phyloP scores from a whole-genome alignment of 2,888 invertebrate species.

The Gandaritis pyraliata region DNA sequence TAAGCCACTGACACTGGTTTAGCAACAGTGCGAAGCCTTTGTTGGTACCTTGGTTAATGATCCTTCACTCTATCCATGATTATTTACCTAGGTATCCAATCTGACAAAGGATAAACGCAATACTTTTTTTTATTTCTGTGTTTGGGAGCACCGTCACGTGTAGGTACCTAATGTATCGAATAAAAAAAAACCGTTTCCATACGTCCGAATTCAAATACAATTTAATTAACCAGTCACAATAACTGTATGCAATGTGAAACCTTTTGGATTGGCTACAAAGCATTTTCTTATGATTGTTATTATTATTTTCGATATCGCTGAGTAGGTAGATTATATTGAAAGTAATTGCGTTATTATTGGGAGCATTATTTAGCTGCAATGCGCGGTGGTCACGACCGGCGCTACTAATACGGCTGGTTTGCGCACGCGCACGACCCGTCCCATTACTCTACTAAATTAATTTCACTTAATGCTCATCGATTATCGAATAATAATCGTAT shows the following conservation, averaged over 20 bases:
- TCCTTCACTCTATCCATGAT: slow-evolving; percentile 47
- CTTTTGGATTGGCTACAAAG: neutral
- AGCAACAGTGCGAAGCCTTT: slow-evolving; percentile 63
- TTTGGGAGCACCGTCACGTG: too few species aligned
- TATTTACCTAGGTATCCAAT: slow-evolving; percentile 46
- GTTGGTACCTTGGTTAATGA: slow-evolving; percentile 54
- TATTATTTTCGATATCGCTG: slow-evolving; percentile 5
- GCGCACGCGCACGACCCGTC: slow-evolving; percentile 74
- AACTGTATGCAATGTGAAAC: neutral
- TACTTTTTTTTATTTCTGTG: too few species aligned
- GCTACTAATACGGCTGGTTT: slow-evolving; percentile 61
- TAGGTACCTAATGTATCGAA: too few species aligned
- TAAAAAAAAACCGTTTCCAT: too few species aligned
- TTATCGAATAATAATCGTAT: slow-evolving; percentile 79
- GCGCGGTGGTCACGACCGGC: slow-evolving; percentile 58
- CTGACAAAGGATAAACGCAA: too few species aligned
- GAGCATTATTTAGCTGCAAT: slow-evolving; percentile 58
- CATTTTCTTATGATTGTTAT: slow-evolving; percentile 7
- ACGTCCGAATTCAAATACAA: too few species aligned
- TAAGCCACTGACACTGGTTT: slow-evolving; percentile 62
- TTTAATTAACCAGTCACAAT: too few species aligned
- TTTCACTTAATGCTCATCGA: slow-evolving; percentile 82
- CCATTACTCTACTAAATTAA: slow-evolving; percentile 82
- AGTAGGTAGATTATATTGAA: slow-evolving; percentile 39
- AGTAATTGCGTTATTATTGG: slow-evolving; percentile 60